Evolutionary conservation across 2,113 vertebrate species (phyloP).

Genomic region (Rhipidura dahli): DNA sequence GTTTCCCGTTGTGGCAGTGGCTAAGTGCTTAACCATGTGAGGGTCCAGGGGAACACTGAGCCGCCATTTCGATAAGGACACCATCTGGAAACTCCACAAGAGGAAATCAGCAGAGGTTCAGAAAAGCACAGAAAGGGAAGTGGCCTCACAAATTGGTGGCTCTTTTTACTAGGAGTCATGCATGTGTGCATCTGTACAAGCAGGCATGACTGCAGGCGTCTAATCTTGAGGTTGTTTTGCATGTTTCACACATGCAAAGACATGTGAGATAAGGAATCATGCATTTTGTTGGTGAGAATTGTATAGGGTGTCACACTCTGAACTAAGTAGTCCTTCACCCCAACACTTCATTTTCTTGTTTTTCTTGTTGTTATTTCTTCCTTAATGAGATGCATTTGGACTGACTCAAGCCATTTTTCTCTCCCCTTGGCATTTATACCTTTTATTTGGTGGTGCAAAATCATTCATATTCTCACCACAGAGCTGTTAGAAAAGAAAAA

Average conservation of each 20-base stretch:
- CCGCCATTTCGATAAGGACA: not conserved
- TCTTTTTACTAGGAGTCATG: not conserved
- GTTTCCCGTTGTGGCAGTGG: not conserved
- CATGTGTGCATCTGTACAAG: not conserved
- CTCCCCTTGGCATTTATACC: not conserved
- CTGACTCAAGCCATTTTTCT: not conserved
- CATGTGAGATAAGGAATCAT: not conserved
- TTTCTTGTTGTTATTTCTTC: not conserved
- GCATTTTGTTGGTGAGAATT: not conserved
- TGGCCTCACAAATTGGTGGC: not conserved
- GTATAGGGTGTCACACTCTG: not conserved
- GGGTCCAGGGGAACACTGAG: not conserved
- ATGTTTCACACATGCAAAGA: not conserved
- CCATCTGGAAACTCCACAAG: not conserved
- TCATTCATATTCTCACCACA: not conserved
- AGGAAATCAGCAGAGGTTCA: not conserved
- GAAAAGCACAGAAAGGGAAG: not conserved
- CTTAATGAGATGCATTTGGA: not conserved
- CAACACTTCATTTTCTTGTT: not conserved
- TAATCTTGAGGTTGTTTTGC: not conserved
- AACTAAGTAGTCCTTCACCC: not conserved
- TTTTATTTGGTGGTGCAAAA: not conserved
- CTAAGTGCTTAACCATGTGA: not conserved
- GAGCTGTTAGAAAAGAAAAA: not conserved
- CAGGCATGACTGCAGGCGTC: not conserved